A percentile compares a stretch with the other conserved stretches of the same genome.
Evolutionary conservation across 35 echinoderm and acorn worm genomes (phyloP).

Genomic region (Acanthaster planci): DNA sequence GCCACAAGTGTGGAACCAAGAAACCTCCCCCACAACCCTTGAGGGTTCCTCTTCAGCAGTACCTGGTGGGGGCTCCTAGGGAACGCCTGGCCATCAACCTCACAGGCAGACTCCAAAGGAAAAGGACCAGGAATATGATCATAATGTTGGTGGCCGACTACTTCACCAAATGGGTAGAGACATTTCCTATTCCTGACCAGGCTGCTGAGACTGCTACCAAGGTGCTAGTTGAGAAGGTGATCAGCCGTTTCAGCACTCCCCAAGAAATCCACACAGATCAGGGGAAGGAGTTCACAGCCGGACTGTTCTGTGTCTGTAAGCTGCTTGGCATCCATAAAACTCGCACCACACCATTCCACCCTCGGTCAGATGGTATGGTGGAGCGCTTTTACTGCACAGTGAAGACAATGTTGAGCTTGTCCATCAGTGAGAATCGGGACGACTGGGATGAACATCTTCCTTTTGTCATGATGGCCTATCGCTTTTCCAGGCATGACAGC

Average conservation of each 20-base stretch:
- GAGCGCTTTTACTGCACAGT: constrained; percentile 34
- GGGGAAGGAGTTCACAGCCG: no score
- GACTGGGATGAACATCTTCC: constrained; percentile 50
- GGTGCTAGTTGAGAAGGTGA: constrained; percentile 12
- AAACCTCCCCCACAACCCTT: not conserved
- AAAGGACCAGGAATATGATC: not conserved
- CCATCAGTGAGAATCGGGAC: constrained; percentile 24
- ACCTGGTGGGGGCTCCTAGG: not conserved
- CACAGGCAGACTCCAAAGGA: not conserved
- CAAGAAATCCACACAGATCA: no score
- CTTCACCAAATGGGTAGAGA: constrained; percentile 26
- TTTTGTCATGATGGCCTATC: not conserved
- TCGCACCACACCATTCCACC: constrained; percentile 17
- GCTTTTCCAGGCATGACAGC: not conserved
- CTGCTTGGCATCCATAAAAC: constrained; percentile 32
- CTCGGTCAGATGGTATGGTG: constrained; percentile 52
- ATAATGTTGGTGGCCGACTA: constrained; percentile 15
- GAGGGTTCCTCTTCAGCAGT: not conserved
- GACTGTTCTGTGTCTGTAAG: no score
- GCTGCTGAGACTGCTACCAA: not conserved
- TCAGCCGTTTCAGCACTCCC: not conserved
- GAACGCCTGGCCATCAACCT: not conserved
- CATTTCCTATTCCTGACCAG: not conserved
- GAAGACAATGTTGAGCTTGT: constrained; percentile 22
- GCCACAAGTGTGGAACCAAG: not conserved